phyloP scores from a whole-genome alignment of 2,797 vertebrate species.

The Aeoliscus strigatus region DNA sequence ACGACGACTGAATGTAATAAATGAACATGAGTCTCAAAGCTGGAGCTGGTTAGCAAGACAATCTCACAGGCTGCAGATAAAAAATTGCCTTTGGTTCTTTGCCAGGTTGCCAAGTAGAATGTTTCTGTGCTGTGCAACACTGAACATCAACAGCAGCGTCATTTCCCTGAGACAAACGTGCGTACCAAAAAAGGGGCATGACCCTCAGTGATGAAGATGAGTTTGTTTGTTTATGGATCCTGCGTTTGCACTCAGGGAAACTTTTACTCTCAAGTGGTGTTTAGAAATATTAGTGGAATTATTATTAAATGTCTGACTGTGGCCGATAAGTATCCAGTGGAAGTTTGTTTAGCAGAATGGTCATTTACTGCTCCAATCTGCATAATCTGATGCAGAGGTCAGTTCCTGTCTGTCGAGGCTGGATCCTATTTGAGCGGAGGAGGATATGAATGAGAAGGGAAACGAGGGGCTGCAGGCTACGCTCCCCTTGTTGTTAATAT shows the following conservation, averaged over 20 bases:
- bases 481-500: conserved; percentile 57
- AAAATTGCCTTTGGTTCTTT: conserved; percentile 40
- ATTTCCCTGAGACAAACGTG: conserved; percentile 44
- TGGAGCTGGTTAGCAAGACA: conserved; percentile 63
- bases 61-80: conserved; percentile 57
- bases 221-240: conserved; percentile 24
- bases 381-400: conserved; percentile 24
- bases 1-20: conserved; percentile 58
- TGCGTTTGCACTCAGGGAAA: conserved; percentile 2
- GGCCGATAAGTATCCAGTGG: conserved; percentile 6
- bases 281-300: conserved; percentile 8
- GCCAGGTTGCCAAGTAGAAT: conserved; percentile 49
- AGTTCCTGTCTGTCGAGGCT: conserved; percentile 11
- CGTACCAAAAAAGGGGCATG: conserved; percentile 25
- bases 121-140: conserved; percentile 54
- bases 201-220: conserved; percentile 20
- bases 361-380: conserved; percentile 11
- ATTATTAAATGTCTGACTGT: conserved; percentile 16
- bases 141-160: conserved; percentile 53
- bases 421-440: conserved; percentile 22
- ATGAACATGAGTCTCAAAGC: conserved; percentile 57
- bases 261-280: conserved; percentile 14
- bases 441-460: conserved; percentile 28
- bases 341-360: conserved; percentile 7
- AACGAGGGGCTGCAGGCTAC: conserved; percentile 30